Conservation (phyloP, 2,113 vertebrate genomes). For the Coryphaenoides rupestris region DNA sequence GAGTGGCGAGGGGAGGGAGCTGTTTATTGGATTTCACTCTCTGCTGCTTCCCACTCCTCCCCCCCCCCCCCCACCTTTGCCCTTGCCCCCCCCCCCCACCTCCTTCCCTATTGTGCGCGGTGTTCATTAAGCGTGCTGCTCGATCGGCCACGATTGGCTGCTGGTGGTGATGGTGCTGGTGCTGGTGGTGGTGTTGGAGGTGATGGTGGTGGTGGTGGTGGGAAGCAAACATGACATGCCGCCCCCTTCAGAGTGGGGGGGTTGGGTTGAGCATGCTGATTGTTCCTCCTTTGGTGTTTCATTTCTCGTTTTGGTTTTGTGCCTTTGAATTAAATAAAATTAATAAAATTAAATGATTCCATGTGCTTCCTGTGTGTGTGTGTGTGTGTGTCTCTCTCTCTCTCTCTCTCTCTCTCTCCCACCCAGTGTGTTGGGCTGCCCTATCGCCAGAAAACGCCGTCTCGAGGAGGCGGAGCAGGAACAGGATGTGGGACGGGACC, state of each 20-base stretch:
- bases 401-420: background rate
- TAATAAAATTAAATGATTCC: too few species aligned
- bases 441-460: constrained; percentile 91
- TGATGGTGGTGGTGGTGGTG: too few species aligned
- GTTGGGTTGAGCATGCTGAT: too few species aligned
- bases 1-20: constrained; percentile 18
- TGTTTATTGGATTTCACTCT: constrained; percentile 72
- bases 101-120: constrained; percentile 34
- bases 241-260: constrained; percentile 48
- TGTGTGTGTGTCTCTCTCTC: background rate
- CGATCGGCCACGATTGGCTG: constrained; percentile 63
- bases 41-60: constrained; percentile 41
- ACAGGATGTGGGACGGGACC: constrained; percentile 18
- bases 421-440: constrained; percentile 89
- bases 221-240: too few species aligned
- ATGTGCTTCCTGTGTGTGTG: background rate
- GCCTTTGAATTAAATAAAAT: too few species aligned
- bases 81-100: constrained; percentile 29
- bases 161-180: constrained; percentile 36
- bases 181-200: too few species aligned
- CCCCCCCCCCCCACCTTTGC: constrained; percentile 4
- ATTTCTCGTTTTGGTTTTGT: too few species aligned
- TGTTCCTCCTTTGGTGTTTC: too few species aligned
- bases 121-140: constrained; percentile 72
- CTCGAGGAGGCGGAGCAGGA: constrained; percentile 78